Conservation (phyloP, 2,888 invertebrate species). For the Campopleginae sp. region DNA sequence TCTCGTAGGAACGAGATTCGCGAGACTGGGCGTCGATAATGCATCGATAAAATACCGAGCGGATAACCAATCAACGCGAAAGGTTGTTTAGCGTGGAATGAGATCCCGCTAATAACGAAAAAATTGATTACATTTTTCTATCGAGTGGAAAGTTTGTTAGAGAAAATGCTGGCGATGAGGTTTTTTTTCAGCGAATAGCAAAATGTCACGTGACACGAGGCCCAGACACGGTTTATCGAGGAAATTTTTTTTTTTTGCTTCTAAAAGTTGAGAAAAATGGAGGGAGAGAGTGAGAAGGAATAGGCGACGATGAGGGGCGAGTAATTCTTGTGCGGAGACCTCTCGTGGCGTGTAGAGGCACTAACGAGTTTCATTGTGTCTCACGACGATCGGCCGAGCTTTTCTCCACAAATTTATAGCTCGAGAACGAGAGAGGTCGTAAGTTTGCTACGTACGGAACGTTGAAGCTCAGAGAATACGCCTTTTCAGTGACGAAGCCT, state of each 20-base stretch:
- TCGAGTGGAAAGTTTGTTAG: not conserved
- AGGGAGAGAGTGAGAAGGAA: not conserved
- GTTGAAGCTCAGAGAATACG: not conserved
- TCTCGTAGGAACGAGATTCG: not conserved
- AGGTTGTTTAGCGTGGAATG: not conserved
- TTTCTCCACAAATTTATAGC: not conserved
- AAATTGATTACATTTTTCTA: not conserved
- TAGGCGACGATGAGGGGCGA: not conserved
- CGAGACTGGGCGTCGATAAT: not conserved
- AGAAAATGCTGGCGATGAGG: not conserved
- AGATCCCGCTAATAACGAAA: not conserved
- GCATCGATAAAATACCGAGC: not conserved
- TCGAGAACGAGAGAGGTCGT: not conserved
- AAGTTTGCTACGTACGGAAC: not conserved
- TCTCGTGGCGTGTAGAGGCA: conserved; percentile 7
- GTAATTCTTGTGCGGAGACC: conserved; percentile 36
- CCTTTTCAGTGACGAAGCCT: not conserved
- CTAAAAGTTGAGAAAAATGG: not conserved
- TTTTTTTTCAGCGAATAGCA: not conserved
- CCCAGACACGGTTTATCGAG: not conserved
- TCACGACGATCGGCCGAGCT: conserved; percentile 41
- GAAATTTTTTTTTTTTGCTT: not conserved
- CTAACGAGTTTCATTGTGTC: conserved; percentile 65
- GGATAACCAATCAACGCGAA: too few relatives aligned
- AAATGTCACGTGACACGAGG: not conserved